A percentile compares a stretch with the other conserved stretches of the same genome.
Evolutionary conservation across 2,113 vertebrate genomes (phyloP).

Genomic region (Mastomys natalensis): DNA sequence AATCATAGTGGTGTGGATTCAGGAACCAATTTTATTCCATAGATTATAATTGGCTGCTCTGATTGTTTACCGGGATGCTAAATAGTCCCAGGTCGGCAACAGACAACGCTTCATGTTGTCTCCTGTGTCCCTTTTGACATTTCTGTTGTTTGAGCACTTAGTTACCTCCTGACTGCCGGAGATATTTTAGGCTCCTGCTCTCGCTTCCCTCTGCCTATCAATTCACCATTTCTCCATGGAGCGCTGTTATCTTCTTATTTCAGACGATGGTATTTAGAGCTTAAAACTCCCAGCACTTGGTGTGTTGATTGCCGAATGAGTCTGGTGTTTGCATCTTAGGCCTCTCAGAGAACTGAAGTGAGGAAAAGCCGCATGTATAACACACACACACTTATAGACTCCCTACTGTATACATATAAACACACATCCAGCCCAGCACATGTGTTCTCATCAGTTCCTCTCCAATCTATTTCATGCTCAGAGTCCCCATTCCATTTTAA

Average conservation of each 20-base stretch:
- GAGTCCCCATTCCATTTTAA: no score
- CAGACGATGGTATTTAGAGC: neutral
- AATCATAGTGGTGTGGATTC: neutral
- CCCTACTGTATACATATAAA: neutral
- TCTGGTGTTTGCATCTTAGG: neutral
- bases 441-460: neutral
- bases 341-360: neutral
- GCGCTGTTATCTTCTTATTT: neutral
- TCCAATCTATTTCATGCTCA: accelerated
- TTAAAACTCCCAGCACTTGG: neutral
- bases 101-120: neutral
- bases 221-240: neutral
- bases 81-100: neutral
- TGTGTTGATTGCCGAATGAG: neutral
- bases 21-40: neutral
- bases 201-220: neutral
- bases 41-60: neutral
- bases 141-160: neutral
- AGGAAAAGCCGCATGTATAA: neutral
- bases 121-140: neutral
- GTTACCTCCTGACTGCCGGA: neutral
- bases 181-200: neutral
- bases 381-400: neutral
- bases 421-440: accelerated
- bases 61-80: neutral